A percentile compares a stretch with the other conserved stretches of the same genome.
These are phyloP conservation scores for Phasia obesa DNA, from an alignment of 2,888 invertebrate genomes.

Conservation along the genomic window DNA sequence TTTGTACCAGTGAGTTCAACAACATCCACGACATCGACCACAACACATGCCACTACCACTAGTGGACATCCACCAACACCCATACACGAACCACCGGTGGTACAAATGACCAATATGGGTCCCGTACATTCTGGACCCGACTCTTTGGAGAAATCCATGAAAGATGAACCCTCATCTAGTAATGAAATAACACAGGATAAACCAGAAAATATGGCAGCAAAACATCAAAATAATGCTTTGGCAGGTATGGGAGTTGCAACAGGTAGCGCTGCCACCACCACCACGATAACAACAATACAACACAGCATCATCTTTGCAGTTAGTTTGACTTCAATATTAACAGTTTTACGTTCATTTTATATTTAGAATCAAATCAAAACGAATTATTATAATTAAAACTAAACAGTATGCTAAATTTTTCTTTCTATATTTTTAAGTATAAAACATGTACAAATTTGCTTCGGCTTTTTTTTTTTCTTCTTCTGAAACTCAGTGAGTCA, in stretches of 20 bases:
- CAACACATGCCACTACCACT: constrained; percentile 83
- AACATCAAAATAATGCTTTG: constrained; percentile 75
- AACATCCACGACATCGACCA: constrained; percentile 86
- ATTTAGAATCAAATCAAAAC: constrained; percentile 62
- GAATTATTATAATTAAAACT: constrained; percentile 43
- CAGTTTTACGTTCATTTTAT: constrained; percentile 44
- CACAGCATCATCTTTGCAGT: constrained; percentile 19
- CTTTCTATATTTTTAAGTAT: neutral
- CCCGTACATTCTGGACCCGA: constrained; percentile 78
- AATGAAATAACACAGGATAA: constrained; percentile 77
- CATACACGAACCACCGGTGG: constrained; percentile 82
- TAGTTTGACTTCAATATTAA: constrained; percentile 40
- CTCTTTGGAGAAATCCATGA: constrained; percentile 77
- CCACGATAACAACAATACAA: constrained; percentile 17
- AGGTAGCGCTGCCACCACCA: constrained; percentile 1
- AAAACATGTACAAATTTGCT: neutral
- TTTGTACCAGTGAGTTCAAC: constrained; percentile 91
- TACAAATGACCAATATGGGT: constrained; percentile 78
- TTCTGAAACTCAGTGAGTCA: no score
- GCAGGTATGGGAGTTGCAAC: constrained; percentile 73
- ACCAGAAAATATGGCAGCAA: constrained; percentile 79
- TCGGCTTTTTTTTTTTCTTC: neutral
- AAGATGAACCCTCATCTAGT: constrained; percentile 75
- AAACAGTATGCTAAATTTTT: constrained; percentile 33
- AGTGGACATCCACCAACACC: constrained; percentile 84